Conservation (phyloP, 1,140 invertebrate genomes). For the Cotesia typhae region DNA sequence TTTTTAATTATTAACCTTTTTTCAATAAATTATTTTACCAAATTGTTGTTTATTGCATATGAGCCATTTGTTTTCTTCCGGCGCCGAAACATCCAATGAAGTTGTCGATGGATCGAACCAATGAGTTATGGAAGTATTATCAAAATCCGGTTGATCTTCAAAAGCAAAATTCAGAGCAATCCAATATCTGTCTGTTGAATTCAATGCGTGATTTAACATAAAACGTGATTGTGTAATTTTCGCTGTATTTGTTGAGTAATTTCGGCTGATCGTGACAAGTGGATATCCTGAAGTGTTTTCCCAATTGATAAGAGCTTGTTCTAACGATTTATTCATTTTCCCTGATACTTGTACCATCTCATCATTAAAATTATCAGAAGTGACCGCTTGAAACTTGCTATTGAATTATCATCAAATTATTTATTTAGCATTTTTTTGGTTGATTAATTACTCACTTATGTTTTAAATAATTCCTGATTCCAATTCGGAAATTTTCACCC, state of each 20-base stretch:
- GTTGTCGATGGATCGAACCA: constrained; percentile 41
- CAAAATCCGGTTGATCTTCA: constrained; percentile 59
- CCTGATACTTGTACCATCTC: constrained; percentile 61
- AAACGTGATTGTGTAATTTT: constrained; percentile 58
- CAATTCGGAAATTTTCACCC: constrained; percentile 58
- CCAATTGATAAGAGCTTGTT: constrained; percentile 83
- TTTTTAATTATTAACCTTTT: neutral
- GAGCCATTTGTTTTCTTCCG: neutral
- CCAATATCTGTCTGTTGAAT: constrained; percentile 57
- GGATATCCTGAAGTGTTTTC: constrained; percentile 84
- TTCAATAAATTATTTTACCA: neutral
- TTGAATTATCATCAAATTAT: neutral
- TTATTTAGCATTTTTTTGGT: neutral
- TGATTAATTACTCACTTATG: constrained; percentile 55
- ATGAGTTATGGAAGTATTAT: constrained; percentile 56
- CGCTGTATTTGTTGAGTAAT: constrained; percentile 67
- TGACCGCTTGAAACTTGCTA: constrained; percentile 61
- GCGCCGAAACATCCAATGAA: neutral
- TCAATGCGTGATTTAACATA: constrained; percentile 48
- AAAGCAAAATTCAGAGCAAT: constrained; percentile 68
- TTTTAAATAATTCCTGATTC: constrained; percentile 58
- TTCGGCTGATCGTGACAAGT: constrained; percentile 73
- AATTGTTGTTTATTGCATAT: constrained; percentile 23
- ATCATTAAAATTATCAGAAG: constrained; percentile 70
- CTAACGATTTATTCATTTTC: constrained; percentile 59